Evolutionary conservation across 1,140 invertebrate species (phyloP).

Genomic region (Hypothenemus hampei): DNA sequence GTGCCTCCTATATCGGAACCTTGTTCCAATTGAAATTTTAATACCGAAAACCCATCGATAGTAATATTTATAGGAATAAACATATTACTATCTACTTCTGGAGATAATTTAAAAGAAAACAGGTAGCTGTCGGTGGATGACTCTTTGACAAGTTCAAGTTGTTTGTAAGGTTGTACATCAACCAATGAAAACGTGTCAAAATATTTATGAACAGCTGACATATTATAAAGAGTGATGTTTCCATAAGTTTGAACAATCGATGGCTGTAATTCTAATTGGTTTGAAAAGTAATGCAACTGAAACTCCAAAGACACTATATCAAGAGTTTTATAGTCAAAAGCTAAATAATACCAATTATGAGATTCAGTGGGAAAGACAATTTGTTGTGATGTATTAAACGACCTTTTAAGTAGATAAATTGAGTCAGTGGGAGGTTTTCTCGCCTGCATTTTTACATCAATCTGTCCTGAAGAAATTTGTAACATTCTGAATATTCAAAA

Average conservation of each 20-base stretch:
- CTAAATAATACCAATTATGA: slow-evolving; percentile 54
- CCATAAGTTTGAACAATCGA: slow-evolving; percentile 6
- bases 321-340: slow-evolving; percentile 38
- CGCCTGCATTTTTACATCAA: slow-evolving; percentile 44
- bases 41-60: slow-evolving; percentile 51
- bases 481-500: slow-evolving; percentile 25
- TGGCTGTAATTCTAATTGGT: slow-evolving; percentile 1
- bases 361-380: slow-evolving; percentile 52
- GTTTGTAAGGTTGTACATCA: slow-evolving; percentile 29
- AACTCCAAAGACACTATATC: slow-evolving; percentile 19
- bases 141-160: slow-evolving; percentile 56
- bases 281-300: slow-evolving; percentile 19
- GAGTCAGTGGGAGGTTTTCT: slow-evolving; percentile 45
- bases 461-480: slow-evolving; percentile 31
- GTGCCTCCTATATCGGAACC: slow-evolving; percentile 68
- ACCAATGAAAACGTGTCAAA: slow-evolving; percentile 26
- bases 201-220: slow-evolving; percentile 20
- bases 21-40: slow-evolving; percentile 61
- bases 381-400: slow-evolving; percentile 30
- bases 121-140: slow-evolving; percentile 64
- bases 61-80: slow-evolving; percentile 61
- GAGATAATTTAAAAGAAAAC: slow-evolving; percentile 61
- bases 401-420: slow-evolving; percentile 43
- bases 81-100: slow-evolving; percentile 50
- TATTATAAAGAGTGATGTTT: slow-evolving; percentile 22